Evolutionary conservation across 2,797 vertebrate genomes (phyloP).

Genomic region (Onychomys torridus): DNA sequence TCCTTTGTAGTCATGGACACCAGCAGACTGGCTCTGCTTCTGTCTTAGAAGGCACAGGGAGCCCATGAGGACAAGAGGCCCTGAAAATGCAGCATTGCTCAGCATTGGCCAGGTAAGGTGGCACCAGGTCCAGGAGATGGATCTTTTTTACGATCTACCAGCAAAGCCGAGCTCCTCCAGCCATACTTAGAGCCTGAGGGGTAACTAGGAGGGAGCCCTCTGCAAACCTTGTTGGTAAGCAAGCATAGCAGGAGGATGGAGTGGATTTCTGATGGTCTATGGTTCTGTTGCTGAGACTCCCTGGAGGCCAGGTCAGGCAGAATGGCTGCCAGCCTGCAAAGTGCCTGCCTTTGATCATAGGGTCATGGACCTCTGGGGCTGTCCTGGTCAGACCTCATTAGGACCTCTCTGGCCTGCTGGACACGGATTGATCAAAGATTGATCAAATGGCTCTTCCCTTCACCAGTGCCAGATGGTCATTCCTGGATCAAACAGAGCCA

Average conservation of each 20-base stretch:
- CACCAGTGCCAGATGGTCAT: background rate
- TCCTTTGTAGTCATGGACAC: background rate
- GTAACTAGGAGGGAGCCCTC: background rate
- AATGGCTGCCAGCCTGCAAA: background rate
- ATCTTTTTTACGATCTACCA: background rate
- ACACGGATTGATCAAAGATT: background rate
- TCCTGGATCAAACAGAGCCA: background rate
- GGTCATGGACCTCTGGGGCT: background rate
- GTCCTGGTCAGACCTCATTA: background rate
- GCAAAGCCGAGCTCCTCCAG: too few relatives aligned
- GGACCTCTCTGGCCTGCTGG: background rate
- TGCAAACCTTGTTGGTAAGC: accelerated
- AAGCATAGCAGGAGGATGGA: accelerated
- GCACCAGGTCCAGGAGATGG: too few relatives aligned
- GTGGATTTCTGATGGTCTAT: background rate
- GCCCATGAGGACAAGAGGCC: background rate
- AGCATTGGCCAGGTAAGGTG: background rate
- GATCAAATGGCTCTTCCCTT: background rate
- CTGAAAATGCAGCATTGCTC: background rate
- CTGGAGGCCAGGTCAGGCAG: background rate
- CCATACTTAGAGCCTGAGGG: accelerated
- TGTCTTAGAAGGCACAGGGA: background rate
- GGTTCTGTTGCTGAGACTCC: accelerated
- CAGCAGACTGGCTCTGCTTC: background rate
- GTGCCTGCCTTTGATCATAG: background rate